Conservation (phyloP, 2,113 vertebrate species). For the Chamaea fasciata region DNA sequence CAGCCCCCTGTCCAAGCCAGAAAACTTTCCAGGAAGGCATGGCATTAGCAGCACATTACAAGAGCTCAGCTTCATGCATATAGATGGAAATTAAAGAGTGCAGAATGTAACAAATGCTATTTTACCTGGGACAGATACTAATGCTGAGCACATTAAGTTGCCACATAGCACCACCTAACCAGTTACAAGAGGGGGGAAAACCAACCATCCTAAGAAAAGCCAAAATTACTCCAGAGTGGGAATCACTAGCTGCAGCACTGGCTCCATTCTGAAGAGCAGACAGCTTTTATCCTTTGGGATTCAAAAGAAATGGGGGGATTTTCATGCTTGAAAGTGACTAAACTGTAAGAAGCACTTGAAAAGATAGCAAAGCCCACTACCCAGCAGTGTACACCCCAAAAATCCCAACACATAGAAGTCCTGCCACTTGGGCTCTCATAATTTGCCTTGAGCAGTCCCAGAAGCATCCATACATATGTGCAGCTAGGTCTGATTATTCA, state of each 20-base stretch:
- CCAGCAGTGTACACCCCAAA: background rate
- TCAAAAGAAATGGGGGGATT: background rate
- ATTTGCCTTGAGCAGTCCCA: background rate
- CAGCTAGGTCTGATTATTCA: background rate
- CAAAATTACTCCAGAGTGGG: background rate
- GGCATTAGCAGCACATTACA: background rate
- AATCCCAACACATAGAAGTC: background rate
- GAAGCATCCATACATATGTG: background rate
- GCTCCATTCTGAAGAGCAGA: background rate
- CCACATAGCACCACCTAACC: background rate
- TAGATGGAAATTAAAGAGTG: background rate
- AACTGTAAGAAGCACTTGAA: background rate
- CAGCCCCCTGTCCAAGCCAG: fast-evolving
- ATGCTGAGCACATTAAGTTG: background rate
- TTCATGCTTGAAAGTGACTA: background rate
- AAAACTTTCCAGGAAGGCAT: background rate
- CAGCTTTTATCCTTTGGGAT: background rate
- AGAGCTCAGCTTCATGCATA: background rate
- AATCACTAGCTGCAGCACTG: background rate
- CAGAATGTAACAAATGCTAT: background rate
- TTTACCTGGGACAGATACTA: background rate
- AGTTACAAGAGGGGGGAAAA: background rate
- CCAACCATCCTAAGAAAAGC: background rate
- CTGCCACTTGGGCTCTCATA: background rate
- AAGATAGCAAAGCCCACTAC: background rate